Base-by-base conservation (phyloP, 2,888 invertebrate species). In the Agriotes lineatus region DNA sequence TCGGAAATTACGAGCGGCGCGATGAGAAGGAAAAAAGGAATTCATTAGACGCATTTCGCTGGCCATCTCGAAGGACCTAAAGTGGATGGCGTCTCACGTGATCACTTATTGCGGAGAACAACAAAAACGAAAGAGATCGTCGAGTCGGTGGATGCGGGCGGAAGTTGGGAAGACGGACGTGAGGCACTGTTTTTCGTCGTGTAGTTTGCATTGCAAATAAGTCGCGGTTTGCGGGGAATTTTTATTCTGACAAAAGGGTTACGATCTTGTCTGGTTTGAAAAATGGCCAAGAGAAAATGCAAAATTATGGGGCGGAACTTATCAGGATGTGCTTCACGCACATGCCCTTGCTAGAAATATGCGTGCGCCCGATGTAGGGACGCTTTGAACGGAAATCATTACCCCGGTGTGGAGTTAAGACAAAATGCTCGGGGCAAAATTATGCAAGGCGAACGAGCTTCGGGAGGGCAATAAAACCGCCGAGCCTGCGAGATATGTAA, bases 181-280 rank as follows among this genome's bases (percentile, higher is more conserved):
- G 63, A 60, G 54, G 62, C 60, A 60, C 35, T 60, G 67, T 64
- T 60, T 63, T 70, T 61, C 54, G 59, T 64, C 37, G 22, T 60
- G 25, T 48, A 64, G 56, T 70, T 67, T 67, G 70, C 67, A 64
- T 67, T 67, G 70, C 59, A 67, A 70, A 70, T 63, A 61, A 64
- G 62, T 57, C 20, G 61, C 35, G 67, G 67, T 67, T 67, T 60
- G 62, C 25, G 50, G 50, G 50, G 42, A 61, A 61, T 61, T 68
- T 61, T 57, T 68, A 58, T 62, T 63, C 48, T 63, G 68, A 61
- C 67, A 67, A 59, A 67, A 67, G 67, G 67, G 67, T 67, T 67
- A 61, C 52, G 39, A 42, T 52, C 33, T 39, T 59, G 66, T 59
- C 35, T 37, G 19, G 39, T 42, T 58, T 50, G 66, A 66, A 44